A percentile compares a stretch with the other conserved stretches of the same genome.
These are phyloP conservation scores for Catocala sponsa DNA, from an alignment of 2,888 invertebrate genomes.

Conservation along the genomic window DNA sequence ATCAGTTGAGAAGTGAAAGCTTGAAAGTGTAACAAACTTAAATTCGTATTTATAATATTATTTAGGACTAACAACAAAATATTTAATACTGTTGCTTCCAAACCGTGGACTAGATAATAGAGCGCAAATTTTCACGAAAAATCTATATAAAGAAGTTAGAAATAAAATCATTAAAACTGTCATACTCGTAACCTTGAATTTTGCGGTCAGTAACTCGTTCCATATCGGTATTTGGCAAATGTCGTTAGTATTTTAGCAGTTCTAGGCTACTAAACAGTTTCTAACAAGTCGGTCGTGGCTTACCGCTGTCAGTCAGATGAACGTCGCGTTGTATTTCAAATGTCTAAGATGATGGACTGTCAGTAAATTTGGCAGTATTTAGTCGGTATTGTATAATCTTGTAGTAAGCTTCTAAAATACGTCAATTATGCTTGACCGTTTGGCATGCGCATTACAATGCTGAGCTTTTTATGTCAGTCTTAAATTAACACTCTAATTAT, in stretches of 20 bases:
- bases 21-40: no score
- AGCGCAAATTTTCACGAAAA: no score
- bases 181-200: conserved; percentile 41
- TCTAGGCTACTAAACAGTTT: conserved; percentile 39
- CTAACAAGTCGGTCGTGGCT: conserved; percentile 19
- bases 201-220: conserved; percentile 40
- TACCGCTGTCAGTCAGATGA: conserved; percentile 27
- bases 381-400: conserved; percentile 30
- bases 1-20: no score
- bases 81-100: no score
- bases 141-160: no score
- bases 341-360: conserved; percentile 20
- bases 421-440: neutral
- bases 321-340: conserved; percentile 23
- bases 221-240: conserved; percentile 44
- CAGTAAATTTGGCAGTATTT: conserved; percentile 33
- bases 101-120: no score
- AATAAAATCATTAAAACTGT: no score
- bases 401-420: conserved; percentile 1
- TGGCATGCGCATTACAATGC: neutral
- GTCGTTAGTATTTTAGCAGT: conserved; percentile 29
- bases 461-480: neutral
- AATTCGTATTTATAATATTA: no score
- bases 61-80: no score
- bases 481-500: no score